These are phyloP conservation scores for Acipenser transmontanus DNA, from an alignment of 2,797 vertebrate genomes.

Conservation along the genomic window DNA sequence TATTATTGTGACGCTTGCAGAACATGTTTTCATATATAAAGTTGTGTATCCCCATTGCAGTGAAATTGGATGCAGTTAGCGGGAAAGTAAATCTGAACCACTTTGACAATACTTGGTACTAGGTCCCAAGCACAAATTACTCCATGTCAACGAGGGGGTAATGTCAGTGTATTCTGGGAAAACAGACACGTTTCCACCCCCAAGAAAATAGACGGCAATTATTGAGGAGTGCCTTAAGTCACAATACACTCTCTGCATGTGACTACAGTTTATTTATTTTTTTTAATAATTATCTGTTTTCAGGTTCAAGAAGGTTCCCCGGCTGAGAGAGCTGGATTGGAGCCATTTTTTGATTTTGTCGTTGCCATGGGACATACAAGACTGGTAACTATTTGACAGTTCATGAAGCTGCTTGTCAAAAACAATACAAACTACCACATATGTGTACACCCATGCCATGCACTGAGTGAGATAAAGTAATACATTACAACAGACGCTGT, in stretches of 20 bases:
- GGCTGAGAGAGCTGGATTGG: conserved; percentile 79
- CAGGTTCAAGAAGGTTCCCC: conserved; percentile 91
- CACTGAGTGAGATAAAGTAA: background rate
- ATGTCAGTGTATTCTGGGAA: too few relatives aligned
- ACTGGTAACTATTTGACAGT: conserved; percentile 64
- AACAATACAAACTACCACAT: background rate
- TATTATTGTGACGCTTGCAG: too few relatives aligned
- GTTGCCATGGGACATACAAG: conserved; percentile 82
- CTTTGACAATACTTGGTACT: too few relatives aligned
- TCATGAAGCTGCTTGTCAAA: background rate
- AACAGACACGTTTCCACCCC: too few relatives aligned
- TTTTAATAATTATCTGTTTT: conserved; percentile 21
- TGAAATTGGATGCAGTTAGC: too few relatives aligned
- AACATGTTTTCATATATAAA: too few relatives aligned
- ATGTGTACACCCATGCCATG: background rate
- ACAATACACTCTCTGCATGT: background rate
- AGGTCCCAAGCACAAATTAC: too few relatives aligned
- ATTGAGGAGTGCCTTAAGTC: too few relatives aligned
- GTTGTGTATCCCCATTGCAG: too few relatives aligned
- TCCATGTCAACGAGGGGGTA: too few relatives aligned
- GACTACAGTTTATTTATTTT: background rate
- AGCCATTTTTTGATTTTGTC: conserved; percentile 96
- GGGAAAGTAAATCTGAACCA: too few relatives aligned
- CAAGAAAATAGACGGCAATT: too few relatives aligned
- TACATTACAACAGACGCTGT: background rate